phyloP scores from a whole-genome alignment of 1,140 invertebrate genomes.

The Tribolium madens region DNA sequence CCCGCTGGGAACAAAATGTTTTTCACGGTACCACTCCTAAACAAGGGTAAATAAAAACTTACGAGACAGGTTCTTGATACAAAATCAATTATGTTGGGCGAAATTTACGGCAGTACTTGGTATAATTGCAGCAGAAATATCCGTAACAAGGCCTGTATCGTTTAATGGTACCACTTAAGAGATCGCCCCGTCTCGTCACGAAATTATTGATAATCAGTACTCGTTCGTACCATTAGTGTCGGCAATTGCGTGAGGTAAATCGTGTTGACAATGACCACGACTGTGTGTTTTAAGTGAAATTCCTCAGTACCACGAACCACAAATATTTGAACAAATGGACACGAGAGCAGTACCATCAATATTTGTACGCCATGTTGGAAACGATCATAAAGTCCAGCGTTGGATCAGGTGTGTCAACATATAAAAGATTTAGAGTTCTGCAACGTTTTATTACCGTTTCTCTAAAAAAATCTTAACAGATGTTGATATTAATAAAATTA shows the following conservation, averaged over 20 bases:
- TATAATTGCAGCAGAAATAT: neutral
- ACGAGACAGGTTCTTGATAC: no score
- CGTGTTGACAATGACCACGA: constrained; percentile 26
- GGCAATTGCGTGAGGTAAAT: constrained; percentile 33
- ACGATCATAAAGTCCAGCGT: neutral
- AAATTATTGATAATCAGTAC: constrained; percentile 43
- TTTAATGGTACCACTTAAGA: neutral
- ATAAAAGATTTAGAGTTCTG: no score
- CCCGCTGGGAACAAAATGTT: no score
- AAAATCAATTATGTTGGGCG: constrained; percentile 1
- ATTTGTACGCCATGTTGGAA: constrained; percentile 15
- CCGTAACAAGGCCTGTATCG: neutral
- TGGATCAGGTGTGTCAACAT: constrained; percentile 24
- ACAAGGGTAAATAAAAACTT: no score
- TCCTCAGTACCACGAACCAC: constrained; percentile 11
- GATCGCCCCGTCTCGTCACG: constrained; percentile 11
- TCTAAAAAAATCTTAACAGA: no score
- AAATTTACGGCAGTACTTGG: neutral
- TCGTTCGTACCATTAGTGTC: constrained; percentile 37
- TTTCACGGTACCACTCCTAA: constrained; percentile 4
- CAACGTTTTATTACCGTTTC: no score
- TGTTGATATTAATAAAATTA: no score
- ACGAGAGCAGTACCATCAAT: constrained; percentile 24
- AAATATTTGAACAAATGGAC: constrained; percentile 34
- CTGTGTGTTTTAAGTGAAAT: constrained; percentile 17